Evolutionary conservation across 37 sponge, comb jelly and placozoan species (phyloP), one percentile per base, ranked within the genome.

Genomic region (Corticium candelabrum): DNA sequence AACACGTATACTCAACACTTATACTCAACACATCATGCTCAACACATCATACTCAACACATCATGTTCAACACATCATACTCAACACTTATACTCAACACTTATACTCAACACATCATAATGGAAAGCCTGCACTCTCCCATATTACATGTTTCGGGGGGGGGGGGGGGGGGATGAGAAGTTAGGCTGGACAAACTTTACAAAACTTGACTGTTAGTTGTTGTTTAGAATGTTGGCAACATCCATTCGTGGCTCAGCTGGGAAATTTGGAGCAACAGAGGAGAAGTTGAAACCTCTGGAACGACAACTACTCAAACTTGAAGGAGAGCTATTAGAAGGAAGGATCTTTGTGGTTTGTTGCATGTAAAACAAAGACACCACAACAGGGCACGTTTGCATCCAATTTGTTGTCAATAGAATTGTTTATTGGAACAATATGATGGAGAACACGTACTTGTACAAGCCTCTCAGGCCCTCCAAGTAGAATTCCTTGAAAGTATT

Each of bases 241-340:
- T 93, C 93, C 31, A 87, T 89, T 38, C 38, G 72, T 15, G 90
- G 90, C 7, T 78, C 87, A 0, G 89, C 99, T 21, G 75, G 67
- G 29, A 90, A 91, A 35, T 97, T 88, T 75, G 95, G 84, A 7
- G 77, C 89, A 36, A 89, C 90, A 2, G 85, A 83, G 40, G 57
- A 77, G 31, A 91, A 89, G 69, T 82, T 97, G 27, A 83, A 83
- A 34, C 87, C 90, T 0, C 89, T 97, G 43, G 99, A 97, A 80
- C 93, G 87, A 69, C 80, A 94, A 1, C 73, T 97, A 35, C 86
- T 85, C 72, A 87, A 79, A 0, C 73, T 94, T 5, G 99, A 97
- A 37, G 92, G 90, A 15, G 88, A 94, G 50, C 82, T 97, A 15
- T 83, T 97, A 83, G 92, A 96, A 36, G 97, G 97, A 50, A 78